Base-by-base conservation (phyloP, 2,113 vertebrate genomes). In the Siniperca chuatsi region DNA sequence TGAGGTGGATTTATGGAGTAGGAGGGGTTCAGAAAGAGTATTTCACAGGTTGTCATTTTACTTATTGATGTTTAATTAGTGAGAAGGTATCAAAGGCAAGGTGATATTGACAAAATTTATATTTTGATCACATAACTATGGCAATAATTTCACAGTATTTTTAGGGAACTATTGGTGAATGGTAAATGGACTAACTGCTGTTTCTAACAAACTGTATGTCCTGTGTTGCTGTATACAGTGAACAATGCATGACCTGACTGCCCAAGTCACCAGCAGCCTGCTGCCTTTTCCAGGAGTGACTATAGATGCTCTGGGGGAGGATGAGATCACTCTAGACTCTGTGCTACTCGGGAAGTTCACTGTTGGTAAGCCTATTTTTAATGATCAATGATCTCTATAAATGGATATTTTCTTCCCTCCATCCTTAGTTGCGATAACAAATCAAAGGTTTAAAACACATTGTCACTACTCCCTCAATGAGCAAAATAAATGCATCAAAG, bases 231-330 rank as follows among this genome's bases (percentile, higher is more conserved):
- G 23, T 82, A 4, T 73, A 25, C 91, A 95, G 94, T 94, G 80
- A 95, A 97, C 86, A 85, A 99, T 99, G 98, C 93, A 88, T 96
- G 96, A 98, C 90, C 93, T 99, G 90, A 93, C 90, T 0, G 97
- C 98, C 57, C 97, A 97, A 86, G 97, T 98, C 94, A 98, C 97
- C n/a, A 97, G 98, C 95, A 95, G 95, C 87, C 94, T 99, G 89
- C 96, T 98, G 93, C 96, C 92, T 9, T 99, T 99, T 91, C 97
- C 98, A 46, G 95, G 96, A 78, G 98, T 97, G 74, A 99, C 97
- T 46, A 16, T 96, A 81, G 95, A 98, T 15, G 98, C 97, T 65
- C 96, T 99, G 48, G 95, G 95, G 23, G 97, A 98, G 90, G 97
- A 97, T 93, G 98, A 98, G 80, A 96, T 95, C 90, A 96, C 92